These are phyloP conservation scores for human (Homo sapiens) DNA, from an alignment of 2,113 vertebrate genomes.

Conservation along the genomic window DNA sequence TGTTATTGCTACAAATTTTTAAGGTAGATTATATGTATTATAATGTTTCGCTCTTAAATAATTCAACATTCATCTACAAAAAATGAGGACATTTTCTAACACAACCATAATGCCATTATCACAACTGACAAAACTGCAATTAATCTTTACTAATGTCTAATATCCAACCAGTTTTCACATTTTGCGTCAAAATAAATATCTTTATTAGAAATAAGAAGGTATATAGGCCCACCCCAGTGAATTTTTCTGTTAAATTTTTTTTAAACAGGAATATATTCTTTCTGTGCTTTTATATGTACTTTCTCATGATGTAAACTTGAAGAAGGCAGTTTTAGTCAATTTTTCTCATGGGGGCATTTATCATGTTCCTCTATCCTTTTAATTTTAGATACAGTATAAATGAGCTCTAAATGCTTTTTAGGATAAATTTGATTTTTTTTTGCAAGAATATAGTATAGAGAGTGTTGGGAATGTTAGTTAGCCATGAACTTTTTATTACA, in stretches of 20 bases:
- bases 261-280: background rate
- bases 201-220: background rate
- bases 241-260: background rate
- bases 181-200: background rate
- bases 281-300: background rate
- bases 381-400: background rate
- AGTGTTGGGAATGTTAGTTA: background rate
- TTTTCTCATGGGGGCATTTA: background rate
- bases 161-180: background rate
- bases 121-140: background rate
- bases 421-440: background rate
- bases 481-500: fast-evolving
- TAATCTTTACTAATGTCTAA: background rate
- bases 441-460: background rate
- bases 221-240: background rate
- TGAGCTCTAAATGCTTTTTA: background rate
- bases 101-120: background rate
- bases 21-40: background rate
- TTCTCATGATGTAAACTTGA: background rate
- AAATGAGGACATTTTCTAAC: background rate
- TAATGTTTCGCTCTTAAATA: background rate
- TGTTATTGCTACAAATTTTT: background rate
- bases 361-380: background rate
- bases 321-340: fast-evolving
- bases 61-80: background rate